Evolutionary conservation across 2,888 invertebrate species (phyloP).

Genomic region (Pollenia griseotomentosa): DNA sequence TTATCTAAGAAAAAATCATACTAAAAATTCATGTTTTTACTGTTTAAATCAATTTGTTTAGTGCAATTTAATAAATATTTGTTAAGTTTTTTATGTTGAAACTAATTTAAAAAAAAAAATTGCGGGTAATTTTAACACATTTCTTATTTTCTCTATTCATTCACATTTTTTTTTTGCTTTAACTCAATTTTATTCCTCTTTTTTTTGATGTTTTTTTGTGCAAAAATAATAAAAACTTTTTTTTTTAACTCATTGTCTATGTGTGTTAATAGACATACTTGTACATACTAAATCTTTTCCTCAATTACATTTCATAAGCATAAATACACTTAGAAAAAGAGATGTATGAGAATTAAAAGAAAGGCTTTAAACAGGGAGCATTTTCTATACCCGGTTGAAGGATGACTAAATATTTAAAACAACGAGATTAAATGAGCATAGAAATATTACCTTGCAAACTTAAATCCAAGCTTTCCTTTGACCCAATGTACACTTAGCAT

Average conservation of each 20-base stretch:
- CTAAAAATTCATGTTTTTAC: slow-evolving; percentile 1
- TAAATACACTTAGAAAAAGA: slow-evolving; percentile 23
- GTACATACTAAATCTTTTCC: slow-evolving; percentile 59
- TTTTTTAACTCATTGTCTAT: slow-evolving; percentile 26
- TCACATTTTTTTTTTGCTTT: background rate
- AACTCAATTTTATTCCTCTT: slow-evolving; percentile 37
- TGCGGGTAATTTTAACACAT: slow-evolving; percentile 10
- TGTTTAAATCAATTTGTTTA: background rate
- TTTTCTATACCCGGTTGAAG: too few relatives aligned
- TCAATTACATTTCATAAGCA: slow-evolving; percentile 57
- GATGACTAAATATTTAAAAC: too few relatives aligned
- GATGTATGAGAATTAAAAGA: too few relatives aligned
- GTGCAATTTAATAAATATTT: slow-evolving; percentile 28
- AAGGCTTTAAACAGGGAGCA: too few relatives aligned
- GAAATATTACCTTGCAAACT: too few relatives aligned
- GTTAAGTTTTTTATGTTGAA: background rate
- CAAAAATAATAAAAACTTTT: slow-evolving; percentile 57
- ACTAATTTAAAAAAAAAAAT: too few relatives aligned
- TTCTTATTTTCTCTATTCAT: background rate
- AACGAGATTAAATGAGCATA: too few relatives aligned
- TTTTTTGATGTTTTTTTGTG: slow-evolving; percentile 7
- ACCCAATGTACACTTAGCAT: too few relatives aligned
- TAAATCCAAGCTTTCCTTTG: too few relatives aligned
- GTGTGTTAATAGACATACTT: slow-evolving; percentile 37
- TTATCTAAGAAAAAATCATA: background rate